Evolutionary conservation across 2,797 vertebrate genomes (phyloP), one percentile per base, ranked within the genome.

Genomic region (Anabas testudineus): DNA sequence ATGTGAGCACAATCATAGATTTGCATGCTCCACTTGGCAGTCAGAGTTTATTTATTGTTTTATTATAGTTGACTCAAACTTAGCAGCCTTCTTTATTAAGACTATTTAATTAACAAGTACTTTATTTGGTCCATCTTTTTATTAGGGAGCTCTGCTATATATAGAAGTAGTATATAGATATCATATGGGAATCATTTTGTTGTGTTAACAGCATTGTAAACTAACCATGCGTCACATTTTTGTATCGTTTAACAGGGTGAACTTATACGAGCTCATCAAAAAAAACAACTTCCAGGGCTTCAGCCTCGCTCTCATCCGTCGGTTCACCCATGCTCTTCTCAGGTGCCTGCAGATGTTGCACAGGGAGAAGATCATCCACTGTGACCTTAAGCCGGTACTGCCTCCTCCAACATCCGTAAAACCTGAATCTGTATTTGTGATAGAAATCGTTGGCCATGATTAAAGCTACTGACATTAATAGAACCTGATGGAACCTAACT

Each of bases 211-310:
- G 3, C 21, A 18, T 19, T 5, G 4, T 5, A 2, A 56, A 49
- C 47, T 75, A 19, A 78, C 15, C 14, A 8, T 6, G 5, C 21
- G 5, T 41, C 14, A 1, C 16, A 2, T 22, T 46, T n/a, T 57
- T 78, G 9, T 81, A 19, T 74, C 60, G 59, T n/a, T 75, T 41
- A 7, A 2, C 91, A 98, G 96, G 81, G 96, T 96, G 76, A 99
- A 98, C 91, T 88, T 98, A 76, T 98, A 98, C 8, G 96, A 99
- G 83, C 82, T 98, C 72, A 97, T 99, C 63, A 98, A 97, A 92
- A 98, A 96, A 84, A 98, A 97, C 84, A 97, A 95, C 91, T 98
- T 98, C 88, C 96, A 97, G 89, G 97, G 97, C 67, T 98, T 99
- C 91, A 97, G 95, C 62, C 85, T 97, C 34, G 93, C 95, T 13